A percentile compares a stretch with the other conserved stretches of the same genome.
Evolutionary conservation across 2,113 vertebrate genomes (phyloP).

Genomic region (Tenrec ecaudatus): DNA sequence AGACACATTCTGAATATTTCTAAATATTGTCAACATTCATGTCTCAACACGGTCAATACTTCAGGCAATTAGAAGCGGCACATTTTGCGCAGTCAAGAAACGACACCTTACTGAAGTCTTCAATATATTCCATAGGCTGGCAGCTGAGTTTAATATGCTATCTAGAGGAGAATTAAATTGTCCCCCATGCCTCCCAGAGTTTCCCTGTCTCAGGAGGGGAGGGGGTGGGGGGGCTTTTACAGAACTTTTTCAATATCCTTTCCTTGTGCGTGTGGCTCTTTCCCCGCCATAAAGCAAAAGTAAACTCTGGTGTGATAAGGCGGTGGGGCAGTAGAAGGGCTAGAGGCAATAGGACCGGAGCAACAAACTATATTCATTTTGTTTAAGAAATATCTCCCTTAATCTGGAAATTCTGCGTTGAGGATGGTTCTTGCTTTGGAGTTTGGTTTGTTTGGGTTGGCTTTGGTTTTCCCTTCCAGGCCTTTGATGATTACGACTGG

Average conservation of each 20-base stretch:
- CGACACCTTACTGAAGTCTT: not conserved
- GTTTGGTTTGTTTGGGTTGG: not conserved
- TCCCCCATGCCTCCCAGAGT: constrained; percentile 15
- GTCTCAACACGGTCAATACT: not conserved
- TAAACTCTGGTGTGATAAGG: not conserved
- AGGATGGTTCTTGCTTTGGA: not conserved
- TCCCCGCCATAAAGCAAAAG: constrained; percentile 27
- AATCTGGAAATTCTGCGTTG: constrained; percentile 39
- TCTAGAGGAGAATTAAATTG: constrained; percentile 48
- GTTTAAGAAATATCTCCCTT: not conserved
- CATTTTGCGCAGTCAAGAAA: constrained; percentile 17
- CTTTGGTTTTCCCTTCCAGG: not conserved
- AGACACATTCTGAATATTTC: constrained; percentile 15
- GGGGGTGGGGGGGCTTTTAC: constrained; percentile 44
- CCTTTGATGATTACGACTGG: not conserved
- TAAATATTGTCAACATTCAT: not conserved
- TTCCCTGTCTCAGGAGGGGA: constrained; percentile 20
- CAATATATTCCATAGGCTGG: not conserved
- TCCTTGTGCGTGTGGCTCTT: not conserved
- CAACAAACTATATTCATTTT: constrained; percentile 14
- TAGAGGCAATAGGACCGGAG: constrained; percentile 30
- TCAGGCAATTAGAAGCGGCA: constrained; percentile 44
- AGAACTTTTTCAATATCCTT: constrained; percentile 63
- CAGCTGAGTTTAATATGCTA: not conserved
- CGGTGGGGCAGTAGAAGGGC: not conserved